These are phyloP conservation scores for Cryptoprocta ferox DNA, from an alignment of 2,797 vertebrate species.

Conservation along the genomic window DNA sequence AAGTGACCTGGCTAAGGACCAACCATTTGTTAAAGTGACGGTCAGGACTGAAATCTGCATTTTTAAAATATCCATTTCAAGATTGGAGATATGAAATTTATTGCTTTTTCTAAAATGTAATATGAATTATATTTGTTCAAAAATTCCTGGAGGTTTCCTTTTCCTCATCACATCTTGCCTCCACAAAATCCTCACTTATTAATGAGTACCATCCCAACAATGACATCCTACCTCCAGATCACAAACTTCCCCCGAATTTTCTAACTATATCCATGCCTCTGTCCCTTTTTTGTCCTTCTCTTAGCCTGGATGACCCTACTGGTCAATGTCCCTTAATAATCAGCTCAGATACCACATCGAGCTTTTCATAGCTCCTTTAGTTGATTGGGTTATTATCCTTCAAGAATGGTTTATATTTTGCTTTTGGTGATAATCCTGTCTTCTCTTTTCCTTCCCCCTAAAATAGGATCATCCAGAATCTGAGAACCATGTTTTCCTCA, in stretches of 20 bases:
- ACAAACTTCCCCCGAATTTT: neutral
- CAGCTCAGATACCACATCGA: neutral
- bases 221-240: neutral
- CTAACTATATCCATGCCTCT: neutral
- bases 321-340: neutral
- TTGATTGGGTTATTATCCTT: neutral
- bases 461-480: neutral
- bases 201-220: neutral
- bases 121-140: neutral
- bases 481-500: neutral
- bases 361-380: neutral
- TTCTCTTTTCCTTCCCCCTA: neutral
- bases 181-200: neutral
- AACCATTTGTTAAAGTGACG: neutral
- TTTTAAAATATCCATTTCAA: neutral
- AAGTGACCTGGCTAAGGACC: neutral
- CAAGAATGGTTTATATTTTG: slow-evolving; percentile 8
- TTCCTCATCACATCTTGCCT: neutral
- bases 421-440: neutral
- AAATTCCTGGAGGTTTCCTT: neutral
- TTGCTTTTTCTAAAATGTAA: neutral
- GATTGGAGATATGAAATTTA: neutral
- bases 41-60: neutral
- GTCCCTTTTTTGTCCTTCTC: neutral
- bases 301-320: neutral